A percentile compares a stretch with the other conserved stretches of the same genome.
These are phyloP conservation scores for Ptiloglossa arizonensis DNA, from an alignment of 1,140 invertebrate species.

Conservation along the genomic window DNA sequence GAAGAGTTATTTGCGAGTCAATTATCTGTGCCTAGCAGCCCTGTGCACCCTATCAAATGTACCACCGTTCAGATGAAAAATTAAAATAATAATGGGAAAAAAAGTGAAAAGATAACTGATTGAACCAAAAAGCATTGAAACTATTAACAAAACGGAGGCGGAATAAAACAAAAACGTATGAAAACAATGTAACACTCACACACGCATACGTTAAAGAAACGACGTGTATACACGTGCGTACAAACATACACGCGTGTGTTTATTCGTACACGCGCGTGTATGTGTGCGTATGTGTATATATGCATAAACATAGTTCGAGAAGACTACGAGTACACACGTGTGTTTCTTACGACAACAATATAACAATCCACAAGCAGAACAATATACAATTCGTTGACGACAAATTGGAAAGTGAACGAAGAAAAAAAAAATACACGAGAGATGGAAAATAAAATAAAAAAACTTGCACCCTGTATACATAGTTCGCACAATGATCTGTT, in stretches of 20 bases:
- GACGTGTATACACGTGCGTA: conserved; percentile 13
- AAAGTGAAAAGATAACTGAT: conserved; percentile 51
- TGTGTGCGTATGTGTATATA: background rate
- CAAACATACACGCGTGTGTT: conserved; percentile 20
- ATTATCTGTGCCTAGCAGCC: conserved; percentile 83
- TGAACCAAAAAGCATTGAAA: conserved; percentile 57
- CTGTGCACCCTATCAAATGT: conserved; percentile 82
- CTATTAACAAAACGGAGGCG: conserved; percentile 42
- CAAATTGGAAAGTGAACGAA: conserved; percentile 27
- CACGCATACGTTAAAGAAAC: conserved; percentile 36
- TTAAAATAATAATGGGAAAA: conserved; percentile 70
- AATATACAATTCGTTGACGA: conserved; percentile 18
- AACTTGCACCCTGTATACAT: conserved; percentile 79
- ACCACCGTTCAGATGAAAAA: conserved; percentile 80
- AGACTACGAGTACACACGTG: conserved; percentile 8
- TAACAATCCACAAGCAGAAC: conserved; percentile 21
- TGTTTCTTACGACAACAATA: conserved; percentile 37
- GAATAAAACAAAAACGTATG: conserved; percentile 1
- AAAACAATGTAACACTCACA: conserved; percentile 28
- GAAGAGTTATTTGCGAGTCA: conserved; percentile 83
- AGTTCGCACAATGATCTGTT: conserved; percentile 80
- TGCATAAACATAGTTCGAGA: background rate
- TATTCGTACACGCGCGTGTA: background rate
- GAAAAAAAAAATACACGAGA: conserved; percentile 39
- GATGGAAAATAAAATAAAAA: conserved; percentile 57